These are phyloP conservation scores for Umimayanthus kanabou DNA, from an alignment of 92 coral and sea anemone species.

Conservation along the genomic window DNA sequence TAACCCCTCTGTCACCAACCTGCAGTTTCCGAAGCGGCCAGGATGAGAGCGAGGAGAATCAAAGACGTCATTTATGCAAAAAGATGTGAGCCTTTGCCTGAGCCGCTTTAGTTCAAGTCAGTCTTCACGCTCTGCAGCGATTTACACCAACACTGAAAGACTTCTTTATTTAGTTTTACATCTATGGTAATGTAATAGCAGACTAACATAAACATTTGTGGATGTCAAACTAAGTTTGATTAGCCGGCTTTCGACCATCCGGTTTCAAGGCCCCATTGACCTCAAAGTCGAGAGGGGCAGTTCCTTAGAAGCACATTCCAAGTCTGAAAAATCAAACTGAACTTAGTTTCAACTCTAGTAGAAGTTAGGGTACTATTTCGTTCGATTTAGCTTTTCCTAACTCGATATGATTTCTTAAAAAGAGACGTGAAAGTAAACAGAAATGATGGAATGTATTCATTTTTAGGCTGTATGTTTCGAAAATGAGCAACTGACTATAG, in stretches of 20 bases:
- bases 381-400: not conserved
- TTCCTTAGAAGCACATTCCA: not conserved
- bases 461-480: too few species aligned
- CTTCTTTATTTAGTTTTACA: not conserved
- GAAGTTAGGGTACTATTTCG: not conserved
- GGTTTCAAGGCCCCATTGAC: not conserved
- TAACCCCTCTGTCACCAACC: slow-evolving; percentile 17
- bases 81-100: not conserved
- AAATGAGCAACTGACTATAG: too few species aligned
- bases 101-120: not conserved
- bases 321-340: not conserved
- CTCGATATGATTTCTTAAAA: not conserved
- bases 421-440: not conserved
- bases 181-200: not conserved
- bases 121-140: not conserved
- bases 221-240: not conserved
- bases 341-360: not conserved
- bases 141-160: not conserved
- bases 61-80: not conserved
- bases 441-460: too few species aligned
- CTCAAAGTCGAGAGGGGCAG: not conserved
- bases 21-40: not conserved
- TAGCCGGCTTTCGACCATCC: not conserved
- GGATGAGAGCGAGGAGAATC: not conserved
- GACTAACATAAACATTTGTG: not conserved